These are phyloP conservation scores for Eulemur coronatus DNA, from an alignment of 2,797 vertebrate species.

Conservation along the genomic window DNA sequence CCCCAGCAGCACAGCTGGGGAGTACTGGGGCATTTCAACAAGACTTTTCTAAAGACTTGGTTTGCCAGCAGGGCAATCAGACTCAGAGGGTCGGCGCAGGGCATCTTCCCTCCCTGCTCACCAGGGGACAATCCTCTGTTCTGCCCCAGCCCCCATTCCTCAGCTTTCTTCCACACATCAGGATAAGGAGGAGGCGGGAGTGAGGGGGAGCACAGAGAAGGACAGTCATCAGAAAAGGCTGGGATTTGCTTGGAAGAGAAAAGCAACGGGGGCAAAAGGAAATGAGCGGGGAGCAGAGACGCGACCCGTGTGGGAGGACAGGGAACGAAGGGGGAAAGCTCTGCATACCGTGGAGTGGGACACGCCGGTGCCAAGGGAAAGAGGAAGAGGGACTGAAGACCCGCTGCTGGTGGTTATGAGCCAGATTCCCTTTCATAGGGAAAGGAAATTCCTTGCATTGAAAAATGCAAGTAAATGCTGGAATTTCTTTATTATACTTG, in stretches of 20 bases:
- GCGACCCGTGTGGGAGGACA: not conserved
- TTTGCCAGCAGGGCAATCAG: not conserved
- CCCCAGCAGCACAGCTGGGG: not conserved
- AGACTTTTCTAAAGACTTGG: not conserved
- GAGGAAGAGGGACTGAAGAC: not conserved
- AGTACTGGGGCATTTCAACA: not conserved
- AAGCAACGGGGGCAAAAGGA: not conserved
- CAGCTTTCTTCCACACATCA: not conserved
- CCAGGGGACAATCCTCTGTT: not conserved
- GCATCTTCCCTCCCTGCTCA: not conserved
- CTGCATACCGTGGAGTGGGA: not conserved
- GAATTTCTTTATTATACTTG: not conserved
- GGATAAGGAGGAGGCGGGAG: not conserved
- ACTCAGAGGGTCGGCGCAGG: not conserved
- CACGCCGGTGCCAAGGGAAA: accelerated
- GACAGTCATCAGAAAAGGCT: not conserved
- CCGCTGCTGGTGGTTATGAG: not conserved
- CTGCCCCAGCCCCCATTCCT: not conserved
- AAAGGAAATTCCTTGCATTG: not conserved
- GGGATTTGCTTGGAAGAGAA: not conserved
- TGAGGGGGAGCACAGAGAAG: too few relatives aligned
- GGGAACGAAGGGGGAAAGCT: not conserved
- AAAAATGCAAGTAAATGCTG: not conserved
- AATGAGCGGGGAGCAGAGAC: not conserved
- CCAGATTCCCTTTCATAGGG: not conserved